A percentile compares a stretch with the other conserved stretches of the same genome.
These are phyloP conservation scores for Loxodonta africana DNA, from an alignment of 2,113 vertebrate species.

Conservation along the genomic window DNA sequence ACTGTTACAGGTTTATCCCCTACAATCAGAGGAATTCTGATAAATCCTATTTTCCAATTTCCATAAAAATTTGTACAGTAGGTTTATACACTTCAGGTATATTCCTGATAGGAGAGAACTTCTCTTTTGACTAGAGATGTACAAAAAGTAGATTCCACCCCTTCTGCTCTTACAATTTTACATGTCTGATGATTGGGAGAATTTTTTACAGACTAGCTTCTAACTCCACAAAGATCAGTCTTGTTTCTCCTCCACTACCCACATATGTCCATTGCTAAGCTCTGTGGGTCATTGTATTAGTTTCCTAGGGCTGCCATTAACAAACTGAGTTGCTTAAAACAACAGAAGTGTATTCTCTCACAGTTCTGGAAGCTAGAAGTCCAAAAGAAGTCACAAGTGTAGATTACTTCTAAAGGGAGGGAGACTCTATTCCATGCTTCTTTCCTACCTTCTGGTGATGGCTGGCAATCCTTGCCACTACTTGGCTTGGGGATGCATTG, in stretches of 20 bases:
- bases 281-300: not conserved
- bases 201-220: not conserved
- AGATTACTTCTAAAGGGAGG: not conserved
- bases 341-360: not conserved
- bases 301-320: not conserved
- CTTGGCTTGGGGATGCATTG: not conserved
- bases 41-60: not conserved
- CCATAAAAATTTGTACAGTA: not conserved
- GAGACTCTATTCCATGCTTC: not conserved
- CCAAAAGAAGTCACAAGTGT: not conserved
- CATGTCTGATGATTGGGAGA: not conserved
- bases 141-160: not conserved
- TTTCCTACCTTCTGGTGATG: not conserved
- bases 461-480: not conserved
- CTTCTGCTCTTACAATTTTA: not conserved
- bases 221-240: not conserved
- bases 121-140: not conserved
- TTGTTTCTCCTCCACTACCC: not conserved
- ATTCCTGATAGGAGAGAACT: not conserved
- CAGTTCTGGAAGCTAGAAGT: not conserved
- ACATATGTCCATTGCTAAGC: not conserved
- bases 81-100: not conserved
- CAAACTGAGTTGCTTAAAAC: not conserved
- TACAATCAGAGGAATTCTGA: not conserved
- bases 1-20: not conserved